Evolutionary conservation across 2,888 invertebrate species (phyloP).

Genomic region (Yponomeuta cagnagella): DNA sequence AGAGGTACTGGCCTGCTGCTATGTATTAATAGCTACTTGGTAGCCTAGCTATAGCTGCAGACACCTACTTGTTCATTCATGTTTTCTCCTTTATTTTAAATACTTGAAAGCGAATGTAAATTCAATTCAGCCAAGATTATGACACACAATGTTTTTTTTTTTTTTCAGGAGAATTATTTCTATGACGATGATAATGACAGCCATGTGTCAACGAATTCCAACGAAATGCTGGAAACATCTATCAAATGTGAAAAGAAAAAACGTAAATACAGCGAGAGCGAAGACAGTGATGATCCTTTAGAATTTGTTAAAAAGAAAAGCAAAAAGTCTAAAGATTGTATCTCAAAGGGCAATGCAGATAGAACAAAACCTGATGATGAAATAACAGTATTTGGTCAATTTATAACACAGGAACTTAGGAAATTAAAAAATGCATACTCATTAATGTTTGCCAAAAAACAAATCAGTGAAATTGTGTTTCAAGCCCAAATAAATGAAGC

Average conservation of each 20-base stretch:
- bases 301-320: background rate
- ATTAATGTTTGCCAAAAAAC: conserved; percentile 5
- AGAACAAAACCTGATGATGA: conserved; percentile 5
- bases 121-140: too few species aligned
- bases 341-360: background rate
- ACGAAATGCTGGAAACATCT: background rate
- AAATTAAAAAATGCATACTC: conserved; percentile 13
- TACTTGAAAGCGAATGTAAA: too few species aligned
- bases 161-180: background rate
- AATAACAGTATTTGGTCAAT: conserved; percentile 8
- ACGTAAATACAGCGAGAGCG: background rate
- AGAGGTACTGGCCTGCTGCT: too few species aligned
- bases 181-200: background rate
- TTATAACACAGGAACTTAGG: conserved; percentile 8
- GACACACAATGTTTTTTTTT: background rate
- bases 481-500: conserved; percentile 11
- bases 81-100: too few species aligned
- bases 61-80: too few species aligned
- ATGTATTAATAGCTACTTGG: too few species aligned
- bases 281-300: background rate
- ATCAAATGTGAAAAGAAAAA: conserved; percentile 2
- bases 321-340: background rate
- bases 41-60: too few species aligned
- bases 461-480: conserved; percentile 14
- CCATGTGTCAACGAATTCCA: background rate